These are phyloP conservation scores for Prionailurus bengalensis DNA, from an alignment of 2,113 vertebrate genomes.

Conservation along the genomic window DNA sequence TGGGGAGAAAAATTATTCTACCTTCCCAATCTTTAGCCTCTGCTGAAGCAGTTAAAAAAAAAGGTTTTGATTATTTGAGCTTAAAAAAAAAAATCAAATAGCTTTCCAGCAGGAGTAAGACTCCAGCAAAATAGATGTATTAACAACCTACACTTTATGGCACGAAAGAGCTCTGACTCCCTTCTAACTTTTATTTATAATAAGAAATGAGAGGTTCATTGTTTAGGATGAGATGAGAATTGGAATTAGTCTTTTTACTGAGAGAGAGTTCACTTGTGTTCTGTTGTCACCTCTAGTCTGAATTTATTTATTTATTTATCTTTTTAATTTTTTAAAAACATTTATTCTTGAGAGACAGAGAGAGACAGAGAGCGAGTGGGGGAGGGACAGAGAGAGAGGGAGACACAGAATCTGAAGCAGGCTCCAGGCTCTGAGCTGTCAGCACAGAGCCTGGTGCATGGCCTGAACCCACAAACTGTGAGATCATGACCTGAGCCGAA, in stretches of 20 bases:
- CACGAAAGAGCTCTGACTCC: neutral
- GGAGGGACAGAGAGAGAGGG: no score
- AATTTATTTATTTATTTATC: neutral
- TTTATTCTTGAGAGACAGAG: no score
- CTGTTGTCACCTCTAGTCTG: neutral
- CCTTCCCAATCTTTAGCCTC: conserved; percentile 26
- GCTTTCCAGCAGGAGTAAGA: conserved; percentile 19
- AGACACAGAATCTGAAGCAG: no score
- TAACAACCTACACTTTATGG: conserved; percentile 22
- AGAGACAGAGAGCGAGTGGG: no score
- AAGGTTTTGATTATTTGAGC: conserved; percentile 33
- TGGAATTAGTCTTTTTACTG: conserved; percentile 46
- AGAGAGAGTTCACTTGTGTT: conserved; percentile 30
- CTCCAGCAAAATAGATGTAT: conserved; percentile 48
- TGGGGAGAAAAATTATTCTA: neutral
- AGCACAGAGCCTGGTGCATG: no score
- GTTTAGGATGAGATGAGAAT: conserved; percentile 57
- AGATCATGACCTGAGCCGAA: no score
- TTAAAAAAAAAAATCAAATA: neutral
- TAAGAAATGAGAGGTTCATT: conserved; percentile 36
- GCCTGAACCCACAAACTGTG: no score
- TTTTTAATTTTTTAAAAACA: no score
- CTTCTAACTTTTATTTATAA: conserved; percentile 36
- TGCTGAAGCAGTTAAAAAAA: conserved; percentile 20
- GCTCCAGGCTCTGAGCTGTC: no score